Conservation (phyloP, 2,113 vertebrate species). For the Proterorhinus semilunaris region DNA sequence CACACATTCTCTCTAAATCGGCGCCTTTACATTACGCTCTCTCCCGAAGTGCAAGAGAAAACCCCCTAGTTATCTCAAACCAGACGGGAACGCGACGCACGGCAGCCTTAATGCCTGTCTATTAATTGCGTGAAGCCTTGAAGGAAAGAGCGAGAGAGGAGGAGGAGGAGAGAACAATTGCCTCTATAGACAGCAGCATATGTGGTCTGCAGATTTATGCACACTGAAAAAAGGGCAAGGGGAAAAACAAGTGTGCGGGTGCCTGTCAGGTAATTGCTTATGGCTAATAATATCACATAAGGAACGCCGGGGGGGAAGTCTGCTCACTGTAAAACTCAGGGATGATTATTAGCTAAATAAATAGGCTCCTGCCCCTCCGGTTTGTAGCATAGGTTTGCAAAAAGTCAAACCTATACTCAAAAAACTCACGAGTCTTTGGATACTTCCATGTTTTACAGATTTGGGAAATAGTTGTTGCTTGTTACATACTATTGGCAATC, state of each 20-base stretch:
- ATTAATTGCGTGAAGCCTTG: conserved; percentile 57
- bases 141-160: not conserved
- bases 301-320: conserved; percentile 30
- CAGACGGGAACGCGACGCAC: conserved; percentile 49
- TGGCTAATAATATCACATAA: conserved; percentile 66
- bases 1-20: conserved; percentile 15
- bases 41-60: conserved; percentile 61
- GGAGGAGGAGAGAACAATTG: conserved; percentile 44
- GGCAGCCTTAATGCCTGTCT: conserved; percentile 40
- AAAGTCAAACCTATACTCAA: too few relatives aligned
- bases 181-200: conserved; percentile 57
- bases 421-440: too few relatives aligned
- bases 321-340: not conserved
- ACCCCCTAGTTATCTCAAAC: conserved; percentile 61
- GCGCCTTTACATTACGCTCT: conserved; percentile 38
- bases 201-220: conserved; percentile 67
- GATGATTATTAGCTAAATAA: not conserved
- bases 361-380: not conserved
- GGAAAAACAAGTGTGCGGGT: conserved; percentile 41
- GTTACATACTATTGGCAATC: too few relatives aligned
- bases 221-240: conserved; percentile 10
- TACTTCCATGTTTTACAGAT: too few relatives aligned
- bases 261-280: conserved; percentile 69
- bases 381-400: too few relatives aligned
- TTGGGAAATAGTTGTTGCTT: too few relatives aligned